Base-by-base conservation (phyloP, 2,888 invertebrate species). In the Prosapia bicincta region DNA sequence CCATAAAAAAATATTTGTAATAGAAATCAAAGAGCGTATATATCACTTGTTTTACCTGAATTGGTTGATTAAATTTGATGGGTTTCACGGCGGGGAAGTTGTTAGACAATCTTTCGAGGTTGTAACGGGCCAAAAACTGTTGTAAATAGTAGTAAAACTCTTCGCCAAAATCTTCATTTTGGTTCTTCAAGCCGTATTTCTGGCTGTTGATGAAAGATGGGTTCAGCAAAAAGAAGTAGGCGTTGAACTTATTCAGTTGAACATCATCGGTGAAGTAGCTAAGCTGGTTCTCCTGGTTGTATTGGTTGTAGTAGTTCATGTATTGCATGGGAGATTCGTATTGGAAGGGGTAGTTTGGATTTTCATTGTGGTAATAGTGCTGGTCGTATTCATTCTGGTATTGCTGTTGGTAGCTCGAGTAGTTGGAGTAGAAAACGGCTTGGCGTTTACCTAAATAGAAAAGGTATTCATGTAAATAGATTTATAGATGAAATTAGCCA, bases 241-340 rank as follows among this genome's bases (percentile, higher is more conserved):
- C 90, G 85, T 92, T 91, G 73, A 78, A 81, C 79, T 83, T 81
- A 82, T 88, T 89, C 71, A 92, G 85, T 74, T 88, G 90, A 74
- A 91, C 85, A 83, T 94, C 94, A 82, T 93, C 91, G 20, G 90
- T 90, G 86, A 90, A 93, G 85, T 94, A 94, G 30, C 87, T 85
- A 67, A 94, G 80, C 13, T 87, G 84, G 75, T 88, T 86, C 78
- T 91, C 90, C 1, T 87, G 85, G 82, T 88, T 86, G 13, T 78
- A 24, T 32, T 69, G 74, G 25, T 65, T 38, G 23, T 69, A 66
- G 74, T 74, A 69, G 26, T 67, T 43, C 7, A 5, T n/a, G 20
- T 54, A 54, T 9, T 28, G 26, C 23, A 66, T 28, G 7, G 72
- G 66, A 15, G 9, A 20, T 23, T 72, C 66, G 65, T 67, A 65